A percentile compares a stretch with the other conserved stretches of the same genome.
phyloP scores from a whole-genome alignment of 2,113 vertebrate genomes.

The Spea multiplicata region DNA sequence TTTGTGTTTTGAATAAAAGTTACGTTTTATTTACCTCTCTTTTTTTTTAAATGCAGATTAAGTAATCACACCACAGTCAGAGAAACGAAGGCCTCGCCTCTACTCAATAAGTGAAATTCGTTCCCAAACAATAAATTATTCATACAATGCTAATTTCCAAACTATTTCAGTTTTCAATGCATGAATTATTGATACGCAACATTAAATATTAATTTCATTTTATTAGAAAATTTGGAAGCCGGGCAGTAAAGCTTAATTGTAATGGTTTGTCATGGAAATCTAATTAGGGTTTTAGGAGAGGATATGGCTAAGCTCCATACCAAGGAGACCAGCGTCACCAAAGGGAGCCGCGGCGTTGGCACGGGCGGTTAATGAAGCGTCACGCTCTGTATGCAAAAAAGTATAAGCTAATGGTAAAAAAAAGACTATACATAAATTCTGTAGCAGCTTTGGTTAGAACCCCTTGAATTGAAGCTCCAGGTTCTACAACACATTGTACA shows the following conservation, averaged over 20 bases:
- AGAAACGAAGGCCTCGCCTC: conserved; percentile 44
- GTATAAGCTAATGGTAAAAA: no score
- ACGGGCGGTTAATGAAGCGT: no score
- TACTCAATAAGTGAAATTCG: conserved; percentile 5
- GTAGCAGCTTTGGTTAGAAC: no score
- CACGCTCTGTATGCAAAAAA: no score
- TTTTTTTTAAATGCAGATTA: no score
- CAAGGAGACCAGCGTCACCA: conserved; percentile 5
- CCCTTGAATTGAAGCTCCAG: no score
- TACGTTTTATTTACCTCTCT: no score
- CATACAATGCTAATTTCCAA: conserved; percentile 60
- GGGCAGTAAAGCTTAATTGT: conserved; percentile 55
- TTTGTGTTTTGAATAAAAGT: no score
- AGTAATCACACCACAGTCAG: background rate
- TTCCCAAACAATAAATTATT: conserved; percentile 65
- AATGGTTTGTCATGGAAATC: conserved; percentile 51
- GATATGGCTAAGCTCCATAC: conserved; percentile 3
- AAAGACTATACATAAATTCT: no score
- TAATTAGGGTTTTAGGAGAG: conserved; percentile 22
- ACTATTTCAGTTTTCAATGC: conserved; percentile 68
- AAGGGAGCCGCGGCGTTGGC: background rate
- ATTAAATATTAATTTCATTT: conserved; percentile 74
- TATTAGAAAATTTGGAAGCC: conserved; percentile 66
- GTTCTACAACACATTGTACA: no score
- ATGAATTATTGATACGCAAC: conserved; percentile 75